These are phyloP conservation scores for Bemisia tabaci DNA, from an alignment of 1,140 invertebrate species.

Conservation along the genomic window DNA sequence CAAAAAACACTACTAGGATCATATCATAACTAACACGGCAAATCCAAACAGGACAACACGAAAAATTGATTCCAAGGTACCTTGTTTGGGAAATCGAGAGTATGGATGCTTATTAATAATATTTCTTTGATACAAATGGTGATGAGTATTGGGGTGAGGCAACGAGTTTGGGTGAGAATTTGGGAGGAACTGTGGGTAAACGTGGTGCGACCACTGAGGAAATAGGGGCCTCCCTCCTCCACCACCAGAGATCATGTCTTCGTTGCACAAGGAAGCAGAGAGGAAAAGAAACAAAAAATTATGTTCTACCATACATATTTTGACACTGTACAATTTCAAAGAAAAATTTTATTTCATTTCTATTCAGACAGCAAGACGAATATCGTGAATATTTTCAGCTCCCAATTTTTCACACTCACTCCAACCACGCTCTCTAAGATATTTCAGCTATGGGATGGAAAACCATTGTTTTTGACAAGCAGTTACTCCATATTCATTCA, in stretches of 20 bases:
- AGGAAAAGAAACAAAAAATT: conserved; percentile 3
- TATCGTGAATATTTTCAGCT: too few species aligned
- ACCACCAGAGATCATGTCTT: conserved; percentile 4
- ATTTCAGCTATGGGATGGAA: too few species aligned
- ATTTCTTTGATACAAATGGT: conserved; percentile 26
- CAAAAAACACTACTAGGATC: neutral
- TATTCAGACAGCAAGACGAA: neutral
- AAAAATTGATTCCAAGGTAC: neutral
- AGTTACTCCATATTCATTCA: too few species aligned
- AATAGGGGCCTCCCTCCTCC: conserved; percentile 52
- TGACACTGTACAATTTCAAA: neutral
- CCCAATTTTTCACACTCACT: too few species aligned
- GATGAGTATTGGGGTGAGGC: conserved; percentile 31
- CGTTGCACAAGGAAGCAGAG: conserved; percentile 19
- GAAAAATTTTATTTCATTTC: neutral
- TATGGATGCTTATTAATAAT: neutral
- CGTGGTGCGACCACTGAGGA: conserved; percentile 83
- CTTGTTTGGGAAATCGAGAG: neutral
- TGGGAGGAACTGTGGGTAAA: conserved; percentile 80
- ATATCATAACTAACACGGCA: neutral
- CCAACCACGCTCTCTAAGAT: too few species aligned
- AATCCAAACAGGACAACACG: neutral
- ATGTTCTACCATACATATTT: neutral
- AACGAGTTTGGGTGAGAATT: conserved; percentile 59
- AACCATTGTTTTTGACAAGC: too few species aligned